Evolutionary conservation across 2,113 vertebrate species (phyloP).

Genomic region (Pongo abelii): DNA sequence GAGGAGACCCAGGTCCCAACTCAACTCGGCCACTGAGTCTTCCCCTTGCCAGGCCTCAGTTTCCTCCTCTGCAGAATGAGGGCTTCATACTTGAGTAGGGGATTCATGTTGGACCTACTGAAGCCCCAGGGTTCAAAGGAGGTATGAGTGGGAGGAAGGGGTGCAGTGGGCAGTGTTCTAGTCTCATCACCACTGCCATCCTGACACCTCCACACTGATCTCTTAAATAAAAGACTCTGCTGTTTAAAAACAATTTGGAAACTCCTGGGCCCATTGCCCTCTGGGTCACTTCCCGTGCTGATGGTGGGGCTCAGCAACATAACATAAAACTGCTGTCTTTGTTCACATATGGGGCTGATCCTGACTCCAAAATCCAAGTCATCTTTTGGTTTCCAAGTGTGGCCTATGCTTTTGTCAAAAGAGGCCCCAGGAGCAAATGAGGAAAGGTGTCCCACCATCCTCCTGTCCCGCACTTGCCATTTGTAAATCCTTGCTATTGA

Average conservation of each 20-base stretch:
- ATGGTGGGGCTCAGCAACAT: neutral
- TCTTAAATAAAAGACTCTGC: neutral
- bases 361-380: neutral
- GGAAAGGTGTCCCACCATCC: neutral
- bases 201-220: neutral
- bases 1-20: neutral
- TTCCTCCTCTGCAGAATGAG: neutral
- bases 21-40: neutral
- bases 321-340: neutral
- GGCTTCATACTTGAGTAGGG: neutral
- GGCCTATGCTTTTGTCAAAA: too few species aligned
- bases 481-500: neutral
- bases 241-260: neutral
- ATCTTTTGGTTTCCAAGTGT: neutral
- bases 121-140: neutral
- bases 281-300: neutral
- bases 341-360: neutral
- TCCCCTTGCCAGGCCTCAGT: neutral
- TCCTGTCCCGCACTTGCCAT: neutral
- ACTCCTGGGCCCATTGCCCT: neutral
- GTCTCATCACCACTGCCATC: fast-evolving
- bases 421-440: neutral
- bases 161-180: neutral
- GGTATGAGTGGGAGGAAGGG: neutral
- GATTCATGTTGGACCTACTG: neutral